Base-by-base conservation (phyloP, 2,888 invertebrate genomes). In the Nasonia oneida region DNA sequence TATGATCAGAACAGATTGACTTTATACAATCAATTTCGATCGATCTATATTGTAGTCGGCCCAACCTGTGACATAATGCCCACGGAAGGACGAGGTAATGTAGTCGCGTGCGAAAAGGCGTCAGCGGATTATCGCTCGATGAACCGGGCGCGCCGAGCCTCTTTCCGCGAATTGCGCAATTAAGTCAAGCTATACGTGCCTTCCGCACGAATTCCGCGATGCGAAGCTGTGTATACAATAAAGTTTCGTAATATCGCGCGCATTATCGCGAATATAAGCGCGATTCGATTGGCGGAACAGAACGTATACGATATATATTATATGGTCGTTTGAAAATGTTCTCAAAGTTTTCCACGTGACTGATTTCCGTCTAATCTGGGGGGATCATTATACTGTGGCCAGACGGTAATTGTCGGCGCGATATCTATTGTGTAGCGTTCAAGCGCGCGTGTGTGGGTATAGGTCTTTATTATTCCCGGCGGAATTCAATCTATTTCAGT, bases 401-500 rank as follows among this genome's bases (percentile, higher is more conserved):
- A 8, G 29, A 8, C n/a, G 70, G 47, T 61, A 81, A 61, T 81
- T 47, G 42, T 39, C 6, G 3, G n/a, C 8, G 39, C 18, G 42
- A 73, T 81, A 42, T 73, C 73, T 29, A 47, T 47, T 23, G 50
- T 61, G n/a, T 47, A 47, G 8, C 8, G 14, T 1, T 29, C 14
- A 53, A 2, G 18, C 15, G 53, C 15, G 53, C 3, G n/a, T 8
- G 18, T 23, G n/a, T 8, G n/a, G 4, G n/a, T 57, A 39, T 18
- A 64, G n/a, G 53, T n/a, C 33, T 33, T 70, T 79, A 61, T 80
- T 57, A 37, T 23, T 61, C 39, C n/a, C 15, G 39, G n/a, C 1
- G 15, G 42, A 81, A 61, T 74, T 53, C 37, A 76, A 76, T 82
- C 70, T 75, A 75, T 64, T 67, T 70, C 23, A 76, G 76, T 67